These are phyloP conservation scores for Eucera pruinosa DNA, from an alignment of 2,888 invertebrate genomes.

Conservation along the genomic window DNA sequence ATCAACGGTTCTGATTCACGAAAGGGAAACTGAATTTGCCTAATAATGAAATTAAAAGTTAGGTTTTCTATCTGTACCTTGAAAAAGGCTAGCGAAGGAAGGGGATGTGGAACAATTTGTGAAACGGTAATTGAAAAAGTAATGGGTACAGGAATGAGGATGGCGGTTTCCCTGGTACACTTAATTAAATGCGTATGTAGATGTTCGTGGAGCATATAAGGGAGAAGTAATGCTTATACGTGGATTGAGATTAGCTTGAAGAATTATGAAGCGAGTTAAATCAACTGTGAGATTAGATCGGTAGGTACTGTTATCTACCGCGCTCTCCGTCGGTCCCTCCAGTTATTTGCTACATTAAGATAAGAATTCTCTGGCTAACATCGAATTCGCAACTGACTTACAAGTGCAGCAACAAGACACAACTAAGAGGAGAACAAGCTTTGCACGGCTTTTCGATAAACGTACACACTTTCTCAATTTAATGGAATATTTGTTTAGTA, in stretches of 20 bases:
- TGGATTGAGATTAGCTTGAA: conserved; percentile 83
- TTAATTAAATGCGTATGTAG: conserved; percentile 81
- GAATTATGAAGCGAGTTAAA: conserved; percentile 84
- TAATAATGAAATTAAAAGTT: neutral
- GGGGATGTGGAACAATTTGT: neutral
- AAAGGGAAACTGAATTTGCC: too few species aligned
- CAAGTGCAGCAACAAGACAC: conserved; percentile 62
- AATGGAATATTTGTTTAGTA: too few species aligned
- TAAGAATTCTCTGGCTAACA: conserved; percentile 76
- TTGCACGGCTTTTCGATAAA: conserved; percentile 16
- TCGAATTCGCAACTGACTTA: conserved; percentile 71
- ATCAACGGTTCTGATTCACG: too few species aligned
- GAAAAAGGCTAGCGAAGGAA: neutral
- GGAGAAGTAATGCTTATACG: conserved; percentile 79
- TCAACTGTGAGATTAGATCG: conserved; percentile 83
- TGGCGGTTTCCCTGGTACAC: conserved; percentile 59
- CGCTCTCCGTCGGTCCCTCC: conserved; percentile 75
- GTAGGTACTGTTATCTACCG: conserved; percentile 81
- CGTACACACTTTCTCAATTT: neutral
- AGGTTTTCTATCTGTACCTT: neutral
- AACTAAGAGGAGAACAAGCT: neutral
- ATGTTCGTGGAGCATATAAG: conserved; percentile 66
- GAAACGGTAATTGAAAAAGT: conserved; percentile 54
- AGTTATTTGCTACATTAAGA: conserved; percentile 82
- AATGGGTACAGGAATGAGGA: conserved; percentile 1